Conservation (phyloP, 2,113 vertebrate genomes). For the Sapajus apella region DNA sequence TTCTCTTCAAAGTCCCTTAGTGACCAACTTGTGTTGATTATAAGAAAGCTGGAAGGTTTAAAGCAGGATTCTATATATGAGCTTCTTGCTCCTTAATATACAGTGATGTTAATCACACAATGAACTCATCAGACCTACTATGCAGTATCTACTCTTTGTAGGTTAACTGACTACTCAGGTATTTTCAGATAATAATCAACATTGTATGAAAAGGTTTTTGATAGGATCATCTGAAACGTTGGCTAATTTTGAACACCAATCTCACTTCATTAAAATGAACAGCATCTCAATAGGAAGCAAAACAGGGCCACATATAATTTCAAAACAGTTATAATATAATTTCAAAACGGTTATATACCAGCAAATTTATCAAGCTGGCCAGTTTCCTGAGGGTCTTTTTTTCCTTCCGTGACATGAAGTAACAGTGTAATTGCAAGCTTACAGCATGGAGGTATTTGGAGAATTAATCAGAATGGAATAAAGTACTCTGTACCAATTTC, state of each 20-base stretch:
- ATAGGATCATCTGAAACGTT: background rate
- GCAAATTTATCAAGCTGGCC: background rate
- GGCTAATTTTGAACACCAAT: background rate
- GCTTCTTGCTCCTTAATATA: background rate
- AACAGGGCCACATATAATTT: background rate
- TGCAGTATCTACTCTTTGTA: background rate
- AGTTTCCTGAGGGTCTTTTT: background rate
- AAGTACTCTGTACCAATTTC: background rate
- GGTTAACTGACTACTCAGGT: background rate
- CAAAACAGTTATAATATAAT: background rate
- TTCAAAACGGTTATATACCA: background rate
- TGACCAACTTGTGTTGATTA: background rate
- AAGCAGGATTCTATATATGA: background rate
- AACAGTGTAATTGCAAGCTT: background rate
- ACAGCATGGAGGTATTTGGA: background rate
- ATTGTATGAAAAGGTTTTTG: background rate
- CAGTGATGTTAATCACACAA: background rate
- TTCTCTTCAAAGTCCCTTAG: background rate
- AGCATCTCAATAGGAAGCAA: background rate
- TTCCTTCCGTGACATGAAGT: background rate
- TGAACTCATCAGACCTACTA: background rate
- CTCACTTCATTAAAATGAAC: slow-evolving; percentile 54
- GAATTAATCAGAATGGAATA: background rate
- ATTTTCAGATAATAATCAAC: slow-evolving; percentile 23
- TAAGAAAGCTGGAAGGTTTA: background rate